phyloP scores from a whole-genome alignment of 2,888 invertebrate species.

The Beris morrisii region DNA sequence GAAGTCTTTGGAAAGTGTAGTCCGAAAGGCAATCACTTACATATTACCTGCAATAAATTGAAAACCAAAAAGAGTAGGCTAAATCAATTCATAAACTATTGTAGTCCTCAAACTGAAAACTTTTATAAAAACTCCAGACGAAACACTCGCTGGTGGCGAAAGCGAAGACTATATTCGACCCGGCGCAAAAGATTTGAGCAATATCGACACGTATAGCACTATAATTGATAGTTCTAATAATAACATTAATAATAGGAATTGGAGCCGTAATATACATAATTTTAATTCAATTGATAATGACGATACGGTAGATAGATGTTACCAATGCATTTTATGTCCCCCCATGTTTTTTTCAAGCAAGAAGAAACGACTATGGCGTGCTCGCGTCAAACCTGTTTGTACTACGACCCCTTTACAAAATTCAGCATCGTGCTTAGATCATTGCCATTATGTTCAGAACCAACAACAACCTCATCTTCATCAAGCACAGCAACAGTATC shows the following conservation, averaged over 20 bases:
- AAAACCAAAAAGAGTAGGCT: no score
- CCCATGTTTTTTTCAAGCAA: constrained; percentile 56
- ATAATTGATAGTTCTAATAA: constrained; percentile 24
- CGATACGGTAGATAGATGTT: constrained; percentile 57
- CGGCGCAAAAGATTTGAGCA: constrained; percentile 31
- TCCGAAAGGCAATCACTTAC: no score
- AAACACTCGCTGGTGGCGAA: constrained; percentile 39
- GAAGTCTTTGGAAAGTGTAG: not conserved
- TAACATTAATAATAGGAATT: constrained; percentile 30
- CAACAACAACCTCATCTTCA: constrained; percentile 31
- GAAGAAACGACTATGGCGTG: constrained; percentile 54
- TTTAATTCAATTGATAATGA: constrained; percentile 53
- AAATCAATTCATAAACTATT: constrained; percentile 16
- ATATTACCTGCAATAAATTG: no score
- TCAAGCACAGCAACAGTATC: constrained; percentile 45
- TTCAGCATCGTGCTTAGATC: constrained; percentile 27
- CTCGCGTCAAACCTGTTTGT: constrained; percentile 48
- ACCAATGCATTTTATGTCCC: constrained; percentile 57
- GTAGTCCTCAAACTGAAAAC: constrained; percentile 35
- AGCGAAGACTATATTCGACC: constrained; percentile 36
- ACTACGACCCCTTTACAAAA: constrained; percentile 39
- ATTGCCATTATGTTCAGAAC: no score
- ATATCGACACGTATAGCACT: constrained; percentile 19
- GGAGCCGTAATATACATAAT: constrained; percentile 28
- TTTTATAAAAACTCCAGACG: constrained; percentile 34